A percentile compares a stretch with the other conserved stretches of the same genome.
Conservation (phyloP, 2,113 vertebrate species). For the Neolamprologus cancellatus region DNA sequence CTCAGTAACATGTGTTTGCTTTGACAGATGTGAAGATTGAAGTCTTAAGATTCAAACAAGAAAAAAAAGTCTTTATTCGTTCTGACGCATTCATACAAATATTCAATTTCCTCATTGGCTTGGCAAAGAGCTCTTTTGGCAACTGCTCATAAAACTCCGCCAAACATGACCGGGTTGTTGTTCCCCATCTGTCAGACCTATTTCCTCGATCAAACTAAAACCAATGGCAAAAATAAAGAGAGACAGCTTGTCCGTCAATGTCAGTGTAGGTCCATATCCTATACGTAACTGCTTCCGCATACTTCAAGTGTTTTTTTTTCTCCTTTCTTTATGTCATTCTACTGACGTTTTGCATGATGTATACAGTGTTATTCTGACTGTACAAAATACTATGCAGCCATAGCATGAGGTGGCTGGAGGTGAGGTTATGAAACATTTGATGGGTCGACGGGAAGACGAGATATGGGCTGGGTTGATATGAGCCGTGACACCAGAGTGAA, state of each 20-base stretch:
- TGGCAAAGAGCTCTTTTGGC: slow-evolving; percentile 45
- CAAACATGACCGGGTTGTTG: background rate
- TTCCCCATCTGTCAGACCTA: background rate
- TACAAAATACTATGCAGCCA: slow-evolving; percentile 47
- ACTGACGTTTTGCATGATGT: slow-evolving; percentile 18
- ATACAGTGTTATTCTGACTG: slow-evolving; percentile 33
- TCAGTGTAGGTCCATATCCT: slow-evolving; percentile 63
- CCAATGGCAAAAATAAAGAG: slow-evolving; percentile 18
- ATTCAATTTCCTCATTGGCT: slow-evolving; percentile 50
- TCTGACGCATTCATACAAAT: slow-evolving; percentile 63
- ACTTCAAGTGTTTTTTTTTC: slow-evolving; percentile 32
- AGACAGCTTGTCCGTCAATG: slow-evolving; percentile 23
- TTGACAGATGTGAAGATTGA: slow-evolving; percentile 23
- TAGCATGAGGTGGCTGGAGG: background rate
- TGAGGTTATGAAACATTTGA: background rate
- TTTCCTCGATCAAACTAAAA: slow-evolving; percentile 19
- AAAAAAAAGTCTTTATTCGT: slow-evolving; percentile 64
- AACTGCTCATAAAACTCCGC: slow-evolving; percentile 26
- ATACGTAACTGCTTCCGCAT: slow-evolving; percentile 10
- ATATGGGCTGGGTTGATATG: background rate
- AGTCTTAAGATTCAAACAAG: slow-evolving; percentile 41
- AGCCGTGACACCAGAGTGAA: background rate
- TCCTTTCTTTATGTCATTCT: background rate
- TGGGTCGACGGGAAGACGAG: background rate
- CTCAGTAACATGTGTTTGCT: background rate